These are phyloP conservation scores for Eulithis testata DNA, from an alignment of 2,888 invertebrate species.

Conservation along the genomic window DNA sequence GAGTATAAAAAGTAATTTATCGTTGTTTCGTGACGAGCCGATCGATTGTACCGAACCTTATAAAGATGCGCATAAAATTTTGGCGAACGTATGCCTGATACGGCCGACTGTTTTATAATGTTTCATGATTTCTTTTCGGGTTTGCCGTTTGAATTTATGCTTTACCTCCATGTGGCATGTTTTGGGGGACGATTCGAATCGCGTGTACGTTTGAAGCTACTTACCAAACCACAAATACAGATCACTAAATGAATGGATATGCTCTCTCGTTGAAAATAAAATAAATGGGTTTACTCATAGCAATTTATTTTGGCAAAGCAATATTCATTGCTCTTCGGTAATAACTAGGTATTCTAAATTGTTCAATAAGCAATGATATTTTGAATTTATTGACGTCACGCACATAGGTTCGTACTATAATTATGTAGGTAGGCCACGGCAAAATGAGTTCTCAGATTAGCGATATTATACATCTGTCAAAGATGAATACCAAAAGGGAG, in stretches of 20 bases:
- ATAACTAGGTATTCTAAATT: neutral
- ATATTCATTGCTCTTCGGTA: neutral
- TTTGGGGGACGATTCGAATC: constrained; percentile 10
- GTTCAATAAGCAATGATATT: constrained; percentile 1
- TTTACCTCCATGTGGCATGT: constrained; percentile 35
- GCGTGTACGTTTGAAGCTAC: constrained; percentile 19
- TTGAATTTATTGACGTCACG: neutral
- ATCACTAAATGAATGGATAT: constrained; percentile 7
- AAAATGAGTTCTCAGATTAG: too few relatives aligned
- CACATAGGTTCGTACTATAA: neutral
- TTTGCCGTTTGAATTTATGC: constrained; percentile 33
- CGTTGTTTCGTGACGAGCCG: constrained; percentile 71
- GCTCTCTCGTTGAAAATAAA: constrained; percentile 1
- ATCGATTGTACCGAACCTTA: constrained; percentile 72
- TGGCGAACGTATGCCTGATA: constrained; percentile 67
- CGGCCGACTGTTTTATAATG: constrained; percentile 56
- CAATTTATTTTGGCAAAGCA: neutral
- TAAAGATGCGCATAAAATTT: constrained; percentile 77
- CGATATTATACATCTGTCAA: too few relatives aligned
- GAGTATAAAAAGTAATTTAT: constrained; percentile 80
- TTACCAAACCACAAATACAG: constrained; percentile 5
- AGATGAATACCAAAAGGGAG: too few relatives aligned
- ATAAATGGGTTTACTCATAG: constrained; percentile 1
- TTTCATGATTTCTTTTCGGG: constrained; percentile 54
- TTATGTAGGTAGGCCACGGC: too few relatives aligned